Evolutionary conservation across 2,888 invertebrate genomes (phyloP).

Genomic region (Ecdyonurus torrentis): DNA sequence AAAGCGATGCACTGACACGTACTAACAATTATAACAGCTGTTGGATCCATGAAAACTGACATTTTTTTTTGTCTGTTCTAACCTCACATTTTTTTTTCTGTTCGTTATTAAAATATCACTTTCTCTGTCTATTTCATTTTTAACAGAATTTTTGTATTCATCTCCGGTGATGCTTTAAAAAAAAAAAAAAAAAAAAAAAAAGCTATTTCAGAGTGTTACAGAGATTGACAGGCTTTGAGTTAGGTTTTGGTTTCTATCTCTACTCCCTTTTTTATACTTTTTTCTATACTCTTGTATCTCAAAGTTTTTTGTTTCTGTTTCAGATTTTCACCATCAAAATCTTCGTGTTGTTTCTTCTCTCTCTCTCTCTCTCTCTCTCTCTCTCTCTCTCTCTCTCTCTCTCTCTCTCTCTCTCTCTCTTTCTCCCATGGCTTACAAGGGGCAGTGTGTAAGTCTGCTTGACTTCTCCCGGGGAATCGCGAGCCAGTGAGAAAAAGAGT

Average conservation of each 20-base stretch:
- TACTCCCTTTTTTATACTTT: not conserved
- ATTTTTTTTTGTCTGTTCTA: no score
- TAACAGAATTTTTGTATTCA: not conserved
- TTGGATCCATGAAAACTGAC: no score
- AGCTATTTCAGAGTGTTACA: not conserved
- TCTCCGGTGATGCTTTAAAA: not conserved
- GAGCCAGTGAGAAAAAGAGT: not conserved
- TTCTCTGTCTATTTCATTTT: no score
- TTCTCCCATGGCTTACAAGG: not conserved
- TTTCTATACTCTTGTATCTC: not conserved
- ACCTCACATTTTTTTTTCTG: no score
- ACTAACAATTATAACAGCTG: no score
- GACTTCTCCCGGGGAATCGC: slow-evolving; percentile 1
- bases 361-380: not conserved
- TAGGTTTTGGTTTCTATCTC: not conserved
- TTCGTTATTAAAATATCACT: not conserved
- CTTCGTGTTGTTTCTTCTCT: not conserved
- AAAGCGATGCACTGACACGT: no score
- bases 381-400: no score
- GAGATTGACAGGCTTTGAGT: not conserved
- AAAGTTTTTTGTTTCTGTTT: not conserved
- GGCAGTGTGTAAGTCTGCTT: slow-evolving; percentile 2
- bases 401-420: not conserved
- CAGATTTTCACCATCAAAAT: not conserved
- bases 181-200: no score